Evolutionary conservation across 2,888 invertebrate genomes (phyloP).

Genomic region (Cabera pusaria): DNA sequence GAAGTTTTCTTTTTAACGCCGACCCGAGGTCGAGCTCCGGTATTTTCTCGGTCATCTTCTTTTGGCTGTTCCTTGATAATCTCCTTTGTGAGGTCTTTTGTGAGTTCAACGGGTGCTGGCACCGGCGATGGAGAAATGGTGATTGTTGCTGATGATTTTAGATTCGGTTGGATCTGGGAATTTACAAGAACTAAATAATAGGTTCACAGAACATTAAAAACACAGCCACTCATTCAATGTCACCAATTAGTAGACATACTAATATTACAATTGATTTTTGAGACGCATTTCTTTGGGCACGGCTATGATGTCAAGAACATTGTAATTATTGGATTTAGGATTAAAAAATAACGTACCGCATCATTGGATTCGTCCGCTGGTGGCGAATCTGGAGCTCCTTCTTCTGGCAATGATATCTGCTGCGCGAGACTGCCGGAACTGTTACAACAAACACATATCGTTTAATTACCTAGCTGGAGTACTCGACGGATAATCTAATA

Average conservation of each 20-base stretch:
- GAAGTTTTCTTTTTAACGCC: slow-evolving; percentile 53
- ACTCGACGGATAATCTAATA: too few relatives aligned
- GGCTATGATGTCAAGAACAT: too few relatives aligned
- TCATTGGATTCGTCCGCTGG: slow-evolving; percentile 43
- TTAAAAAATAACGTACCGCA: slow-evolving; percentile 39
- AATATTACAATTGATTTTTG: too few relatives aligned
- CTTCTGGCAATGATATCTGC: slow-evolving; percentile 54
- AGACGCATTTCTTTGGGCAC: too few relatives aligned
- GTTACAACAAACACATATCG: too few relatives aligned
- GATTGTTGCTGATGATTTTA: slow-evolving; percentile 73
- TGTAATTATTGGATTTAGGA: too few relatives aligned
- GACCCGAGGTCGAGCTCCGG: slow-evolving; percentile 48
- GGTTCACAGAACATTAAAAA: too few relatives aligned
- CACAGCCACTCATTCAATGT: too few relatives aligned
- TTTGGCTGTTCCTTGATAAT: slow-evolving; percentile 48
- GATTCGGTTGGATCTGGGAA: slow-evolving; percentile 51
- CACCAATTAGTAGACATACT: too few relatives aligned
- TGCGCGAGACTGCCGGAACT: slow-evolving; percentile 63
- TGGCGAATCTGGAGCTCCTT: slow-evolving; percentile 48
- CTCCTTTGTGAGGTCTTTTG: slow-evolving; percentile 55
- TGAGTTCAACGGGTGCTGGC: slow-evolving; percentile 46
- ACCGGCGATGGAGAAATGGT: slow-evolving; percentile 59
- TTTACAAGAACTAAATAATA: too few relatives aligned
- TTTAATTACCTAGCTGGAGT: too few relatives aligned
- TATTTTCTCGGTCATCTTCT: slow-evolving; percentile 55